Conservation (phyloP, 2,888 invertebrate species). For the Scaptomyza parva region DNA sequence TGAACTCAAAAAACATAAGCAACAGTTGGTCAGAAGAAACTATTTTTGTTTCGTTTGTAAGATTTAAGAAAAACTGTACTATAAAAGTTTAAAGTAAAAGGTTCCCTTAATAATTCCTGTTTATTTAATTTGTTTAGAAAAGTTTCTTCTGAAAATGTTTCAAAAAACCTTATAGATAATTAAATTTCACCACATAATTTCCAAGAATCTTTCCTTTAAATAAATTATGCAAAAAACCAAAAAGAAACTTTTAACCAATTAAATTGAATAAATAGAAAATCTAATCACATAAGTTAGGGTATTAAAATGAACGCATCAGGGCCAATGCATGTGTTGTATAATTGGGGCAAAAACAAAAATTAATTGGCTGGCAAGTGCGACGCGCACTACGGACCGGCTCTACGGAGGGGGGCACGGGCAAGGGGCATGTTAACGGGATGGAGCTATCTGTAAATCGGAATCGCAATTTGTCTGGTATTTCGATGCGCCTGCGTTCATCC, state of each 20-base stretch:
- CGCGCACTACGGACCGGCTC: constrained; percentile 40
- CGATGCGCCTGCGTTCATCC: constrained; percentile 16
- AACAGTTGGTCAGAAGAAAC: constrained; percentile 28
- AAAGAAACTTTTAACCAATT: no score
- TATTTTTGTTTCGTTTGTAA: no score
- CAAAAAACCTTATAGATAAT: no score
- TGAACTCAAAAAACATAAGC: neutral
- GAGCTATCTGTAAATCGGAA: constrained; percentile 36
- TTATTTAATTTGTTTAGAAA: no score
- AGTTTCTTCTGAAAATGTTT: no score
- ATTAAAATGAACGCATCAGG: constrained; percentile 61
- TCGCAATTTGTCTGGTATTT: constrained; percentile 19
- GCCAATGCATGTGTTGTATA: constrained; percentile 54
- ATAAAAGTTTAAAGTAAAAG: no score
- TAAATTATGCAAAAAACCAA: no score
- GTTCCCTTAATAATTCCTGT: neutral
- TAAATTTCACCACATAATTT: no score
- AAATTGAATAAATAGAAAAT: neutral
- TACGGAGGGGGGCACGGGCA: constrained; percentile 11
- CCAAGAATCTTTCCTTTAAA: no score
- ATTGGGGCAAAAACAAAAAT: constrained; percentile 67
- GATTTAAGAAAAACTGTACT: no score
- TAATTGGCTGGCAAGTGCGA: constrained; percentile 75
- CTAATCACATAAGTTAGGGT: constrained; percentile 29
- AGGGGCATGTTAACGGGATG: constrained; percentile 15